A percentile compares a stretch with the other conserved stretches of the same genome.
Evolutionary conservation across 2,888 invertebrate genomes (phyloP).

Genomic region (Elegia similella): DNA sequence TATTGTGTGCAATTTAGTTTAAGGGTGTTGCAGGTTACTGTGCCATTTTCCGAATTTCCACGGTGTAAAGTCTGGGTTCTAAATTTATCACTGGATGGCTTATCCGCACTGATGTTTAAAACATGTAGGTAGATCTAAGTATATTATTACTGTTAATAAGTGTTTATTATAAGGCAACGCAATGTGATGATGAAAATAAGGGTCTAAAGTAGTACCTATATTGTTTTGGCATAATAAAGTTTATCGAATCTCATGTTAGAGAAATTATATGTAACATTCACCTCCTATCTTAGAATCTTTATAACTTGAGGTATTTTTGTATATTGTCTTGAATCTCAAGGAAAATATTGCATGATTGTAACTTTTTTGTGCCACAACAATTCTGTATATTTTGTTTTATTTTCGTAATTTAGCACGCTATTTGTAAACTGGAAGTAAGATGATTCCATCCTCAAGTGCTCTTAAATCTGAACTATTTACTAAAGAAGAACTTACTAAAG

Average conservation of each 20-base stretch:
- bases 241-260: constrained; percentile 39
- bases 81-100: constrained; percentile 30
- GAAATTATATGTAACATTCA: not conserved
- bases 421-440: constrained; percentile 64
- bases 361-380: constrained; percentile 52
- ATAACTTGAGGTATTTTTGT: not conserved
- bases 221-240: constrained; percentile 64
- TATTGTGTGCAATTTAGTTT: constrained; percentile 55
- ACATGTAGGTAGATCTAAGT: constrained; percentile 42
- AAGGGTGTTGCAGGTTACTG: constrained; percentile 38
- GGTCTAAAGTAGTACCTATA: constrained; percentile 65
- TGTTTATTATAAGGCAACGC: constrained; percentile 65
- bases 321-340: not conserved
- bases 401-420: constrained; percentile 51
- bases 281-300: not conserved
- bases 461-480: constrained; percentile 75
- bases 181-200: constrained; percentile 76
- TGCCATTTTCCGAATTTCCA: constrained; percentile 58
- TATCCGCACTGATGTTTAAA: constrained; percentile 36
- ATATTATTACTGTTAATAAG: constrained; percentile 50
- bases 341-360: not conserved
- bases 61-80: constrained; percentile 33
- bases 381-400: constrained; percentile 50
- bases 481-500: no score
- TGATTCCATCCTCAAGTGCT: constrained; percentile 81